phyloP scores from a whole-genome alignment of 2,888 invertebrate species.

The Pimpla rufipes region DNA sequence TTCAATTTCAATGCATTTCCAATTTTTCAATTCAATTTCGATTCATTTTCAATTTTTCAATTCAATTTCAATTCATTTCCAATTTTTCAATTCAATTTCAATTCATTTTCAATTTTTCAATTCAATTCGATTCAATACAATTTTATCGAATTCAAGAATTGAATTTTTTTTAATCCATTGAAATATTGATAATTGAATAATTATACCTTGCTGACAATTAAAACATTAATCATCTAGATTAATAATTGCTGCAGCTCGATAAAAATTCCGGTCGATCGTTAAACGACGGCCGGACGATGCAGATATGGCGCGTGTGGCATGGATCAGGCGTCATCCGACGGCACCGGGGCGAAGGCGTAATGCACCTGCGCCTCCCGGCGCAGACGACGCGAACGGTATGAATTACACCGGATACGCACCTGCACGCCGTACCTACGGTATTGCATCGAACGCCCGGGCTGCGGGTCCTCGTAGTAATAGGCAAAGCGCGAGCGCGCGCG shows the following conservation, averaged over 20 bases:
- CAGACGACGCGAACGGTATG: slow-evolving; percentile 46
- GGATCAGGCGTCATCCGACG: background rate
- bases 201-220: too few species aligned
- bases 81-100: too few species aligned
- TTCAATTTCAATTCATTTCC: too few species aligned
- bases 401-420: slow-evolving; percentile 77
- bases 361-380: slow-evolving; percentile 62
- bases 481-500: background rate
- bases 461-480: slow-evolving; percentile 32
- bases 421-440: slow-evolving; percentile 66
- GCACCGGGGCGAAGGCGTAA: background rate
- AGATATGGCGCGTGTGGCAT: background rate
- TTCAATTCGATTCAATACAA: too few species aligned
- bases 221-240: background rate
- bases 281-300: too few species aligned
- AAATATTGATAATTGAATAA: too few species aligned
- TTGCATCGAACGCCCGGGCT: slow-evolving; percentile 63
- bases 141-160: too few species aligned
- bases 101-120: too few species aligned
- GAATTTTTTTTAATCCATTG: too few species aligned
- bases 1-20: too few species aligned
- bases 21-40: too few species aligned
- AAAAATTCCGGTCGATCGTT: background rate
- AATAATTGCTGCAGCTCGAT: background rate
- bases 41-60: too few species aligned